Percentiles rank a stretch among this genome's conserved stretches.
Evolutionary conservation across 2,113 vertebrate genomes (phyloP).

Genomic region (Ictalurus punctatus): DNA sequence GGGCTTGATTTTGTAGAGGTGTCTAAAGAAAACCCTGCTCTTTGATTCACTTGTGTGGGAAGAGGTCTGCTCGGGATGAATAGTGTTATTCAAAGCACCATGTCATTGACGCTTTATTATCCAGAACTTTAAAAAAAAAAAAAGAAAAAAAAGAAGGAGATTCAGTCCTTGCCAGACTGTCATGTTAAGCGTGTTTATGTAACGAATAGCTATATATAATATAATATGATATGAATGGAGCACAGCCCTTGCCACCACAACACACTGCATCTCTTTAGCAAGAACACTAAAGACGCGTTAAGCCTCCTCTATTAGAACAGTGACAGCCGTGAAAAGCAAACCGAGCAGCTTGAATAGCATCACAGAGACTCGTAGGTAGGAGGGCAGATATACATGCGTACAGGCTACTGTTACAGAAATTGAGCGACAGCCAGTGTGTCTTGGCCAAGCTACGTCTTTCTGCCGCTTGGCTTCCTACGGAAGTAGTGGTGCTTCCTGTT

Average conservation of each 20-base stretch:
- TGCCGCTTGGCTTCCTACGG: neutral
- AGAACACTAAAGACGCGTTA: neutral
- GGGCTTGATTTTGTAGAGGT: neutral
- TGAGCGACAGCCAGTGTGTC: neutral
- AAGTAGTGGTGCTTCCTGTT: neutral
- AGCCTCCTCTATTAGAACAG: neutral
- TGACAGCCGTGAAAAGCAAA: conserved; percentile 13
- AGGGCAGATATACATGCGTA: neutral
- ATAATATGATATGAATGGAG: neutral
- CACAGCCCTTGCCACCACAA: neutral
- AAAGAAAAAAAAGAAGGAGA: neutral
- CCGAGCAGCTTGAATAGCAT: conserved; percentile 9
- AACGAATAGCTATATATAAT: neutral
- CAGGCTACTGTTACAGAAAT: conserved; percentile 6
- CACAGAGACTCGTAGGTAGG: neutral
- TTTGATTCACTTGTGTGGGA: neutral
- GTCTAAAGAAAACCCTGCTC: conserved; percentile 2
- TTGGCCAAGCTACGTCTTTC: neutral
- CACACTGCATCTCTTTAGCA: neutral
- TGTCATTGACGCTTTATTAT: neutral
- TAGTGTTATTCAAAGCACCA: neutral
- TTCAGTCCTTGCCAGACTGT: neutral
- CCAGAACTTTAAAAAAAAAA: neutral
- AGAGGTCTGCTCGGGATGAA: neutral
- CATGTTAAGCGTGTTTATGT: neutral